Percentiles rank a stretch among this genome's conserved stretches.
phyloP scores from a whole-genome alignment of 2,888 invertebrate genomes.

The Nomada ferruginata region DNA sequence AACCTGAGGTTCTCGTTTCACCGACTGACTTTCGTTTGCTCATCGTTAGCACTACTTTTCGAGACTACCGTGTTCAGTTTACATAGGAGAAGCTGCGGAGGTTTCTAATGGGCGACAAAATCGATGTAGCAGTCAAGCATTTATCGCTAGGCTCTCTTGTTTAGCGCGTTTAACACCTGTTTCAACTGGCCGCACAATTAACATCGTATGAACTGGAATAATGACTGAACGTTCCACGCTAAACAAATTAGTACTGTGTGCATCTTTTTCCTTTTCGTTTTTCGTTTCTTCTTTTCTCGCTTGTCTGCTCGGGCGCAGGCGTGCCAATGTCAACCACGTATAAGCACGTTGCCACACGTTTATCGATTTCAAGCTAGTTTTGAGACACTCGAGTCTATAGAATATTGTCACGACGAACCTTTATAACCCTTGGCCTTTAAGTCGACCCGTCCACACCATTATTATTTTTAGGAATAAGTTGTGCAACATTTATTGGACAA shows the following conservation, averaged over 20 bases:
- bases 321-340: slow-evolving; percentile 62
- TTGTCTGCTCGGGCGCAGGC: slow-evolving; percentile 67
- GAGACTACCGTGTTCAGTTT: slow-evolving; percentile 41
- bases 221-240: slow-evolving; percentile 66
- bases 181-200: slow-evolving; percentile 73
- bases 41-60: slow-evolving; percentile 58
- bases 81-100: slow-evolving; percentile 39
- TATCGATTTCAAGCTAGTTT: slow-evolving; percentile 67
- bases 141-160: slow-evolving; percentile 71
- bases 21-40: slow-evolving; percentile 47
- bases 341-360: slow-evolving; percentile 63
- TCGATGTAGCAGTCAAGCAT: slow-evolving; percentile 60
- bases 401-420: slow-evolving; percentile 9
- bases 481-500: not conserved
- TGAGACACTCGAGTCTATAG: slow-evolving; percentile 17
- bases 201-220: slow-evolving; percentile 67
- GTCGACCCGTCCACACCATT: not conserved
- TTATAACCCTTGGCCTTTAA: slow-evolving; percentile 23
- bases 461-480: not conserved
- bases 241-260: slow-evolving; percentile 75
- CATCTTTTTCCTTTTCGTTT: slow-evolving; percentile 44
- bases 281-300: slow-evolving; percentile 32
- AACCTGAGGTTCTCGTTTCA: slow-evolving; percentile 21
- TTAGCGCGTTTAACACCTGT: slow-evolving; percentile 76
- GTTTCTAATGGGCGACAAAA: slow-evolving; percentile 66